Evolutionary conservation across 2,797 vertebrate genomes (phyloP).

Genomic region (Acomys russatus): DNA sequence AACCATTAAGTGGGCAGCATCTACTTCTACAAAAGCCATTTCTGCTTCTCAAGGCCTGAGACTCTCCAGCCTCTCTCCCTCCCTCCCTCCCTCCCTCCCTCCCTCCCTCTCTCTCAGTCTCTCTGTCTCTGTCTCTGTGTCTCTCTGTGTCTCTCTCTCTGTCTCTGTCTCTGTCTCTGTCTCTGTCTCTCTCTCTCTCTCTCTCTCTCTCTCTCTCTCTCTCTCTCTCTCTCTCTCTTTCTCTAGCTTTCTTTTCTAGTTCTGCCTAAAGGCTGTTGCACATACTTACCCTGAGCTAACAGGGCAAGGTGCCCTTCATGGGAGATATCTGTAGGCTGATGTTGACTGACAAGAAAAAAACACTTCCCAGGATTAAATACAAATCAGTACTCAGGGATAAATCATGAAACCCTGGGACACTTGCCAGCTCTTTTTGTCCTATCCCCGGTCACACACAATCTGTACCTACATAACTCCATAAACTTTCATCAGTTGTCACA

Average conservation of each 20-base stretch:
- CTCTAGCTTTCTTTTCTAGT: neutral
- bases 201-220: too few species aligned
- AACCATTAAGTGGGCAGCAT: neutral
- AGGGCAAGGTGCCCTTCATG: neutral
- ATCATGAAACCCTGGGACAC: neutral
- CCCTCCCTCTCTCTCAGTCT: too few species aligned
- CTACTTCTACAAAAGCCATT: neutral
- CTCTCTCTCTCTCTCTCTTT: neutral
- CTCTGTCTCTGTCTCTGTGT: too few species aligned
- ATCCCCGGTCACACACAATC: neutral
- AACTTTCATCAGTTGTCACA: too few species aligned
- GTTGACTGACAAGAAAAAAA: neutral
- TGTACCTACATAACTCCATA: neutral
- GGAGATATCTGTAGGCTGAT: neutral
- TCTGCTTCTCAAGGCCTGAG: neutral
- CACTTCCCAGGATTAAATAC: neutral
- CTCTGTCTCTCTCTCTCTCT: too few species aligned
- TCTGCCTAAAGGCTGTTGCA: neutral
- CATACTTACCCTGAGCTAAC: neutral
- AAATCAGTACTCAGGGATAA: neutral
- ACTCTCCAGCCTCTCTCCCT: neutral
- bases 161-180: too few species aligned
- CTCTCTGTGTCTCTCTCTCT: too few species aligned
- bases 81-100: neutral
- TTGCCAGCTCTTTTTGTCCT: neutral